These are phyloP conservation scores for Leptinotarsa texana DNA, from an alignment of 1,140 invertebrate species.

Conservation along the genomic window DNA sequence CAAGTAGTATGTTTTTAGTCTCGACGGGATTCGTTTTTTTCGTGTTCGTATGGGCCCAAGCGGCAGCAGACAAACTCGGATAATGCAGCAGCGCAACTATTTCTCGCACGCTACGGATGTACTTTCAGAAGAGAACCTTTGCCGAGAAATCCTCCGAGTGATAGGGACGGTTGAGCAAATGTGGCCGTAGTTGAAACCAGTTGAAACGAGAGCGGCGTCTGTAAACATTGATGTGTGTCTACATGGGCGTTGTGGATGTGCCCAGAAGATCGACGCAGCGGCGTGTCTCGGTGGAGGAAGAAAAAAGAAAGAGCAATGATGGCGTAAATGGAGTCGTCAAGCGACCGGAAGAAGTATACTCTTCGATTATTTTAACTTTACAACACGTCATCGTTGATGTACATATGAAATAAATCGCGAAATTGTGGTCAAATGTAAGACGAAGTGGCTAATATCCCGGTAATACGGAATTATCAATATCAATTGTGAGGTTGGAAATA, in stretches of 20 bases:
- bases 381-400: too few relatives aligned
- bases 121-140: not conserved
- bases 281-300: not conserved
- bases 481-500: too few relatives aligned
- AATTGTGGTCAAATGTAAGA: too few relatives aligned
- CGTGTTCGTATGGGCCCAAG: not conserved
- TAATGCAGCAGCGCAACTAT: not conserved
- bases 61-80: slow-evolving; percentile 4
- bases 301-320: not conserved
- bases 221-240: not conserved
- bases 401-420: too few relatives aligned
- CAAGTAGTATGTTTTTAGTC: not conserved
- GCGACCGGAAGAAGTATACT: not conserved
- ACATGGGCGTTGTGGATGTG: slow-evolving; percentile 1
- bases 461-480: too few relatives aligned
- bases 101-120: not conserved
- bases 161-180: not conserved
- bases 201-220: not conserved
- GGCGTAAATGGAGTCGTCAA: not conserved
- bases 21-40: slow-evolving; percentile 2
- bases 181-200: slow-evolving; percentile 4
- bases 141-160: not conserved
- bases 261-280: not conserved
- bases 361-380: too few relatives aligned
- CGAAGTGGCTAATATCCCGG: too few relatives aligned